Evolutionary conservation across 53 echinoderm and acorn worm species (phyloP).

Genomic region (Zoroaster sp.): DNA sequence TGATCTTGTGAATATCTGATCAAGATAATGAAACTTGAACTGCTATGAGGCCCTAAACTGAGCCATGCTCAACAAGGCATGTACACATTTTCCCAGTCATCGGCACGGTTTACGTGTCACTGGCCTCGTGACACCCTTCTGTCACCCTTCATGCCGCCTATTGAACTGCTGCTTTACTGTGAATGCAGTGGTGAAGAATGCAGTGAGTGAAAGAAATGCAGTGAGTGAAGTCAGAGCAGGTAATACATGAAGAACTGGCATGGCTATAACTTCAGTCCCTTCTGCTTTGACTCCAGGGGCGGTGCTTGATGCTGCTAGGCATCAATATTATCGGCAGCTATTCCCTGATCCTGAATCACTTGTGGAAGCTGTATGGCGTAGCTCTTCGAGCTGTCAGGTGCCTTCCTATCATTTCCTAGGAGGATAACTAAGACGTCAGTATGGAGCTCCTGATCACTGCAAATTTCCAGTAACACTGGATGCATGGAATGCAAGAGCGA

Average conservation of each 20-base stretch:
- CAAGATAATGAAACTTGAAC: too few relatives aligned
- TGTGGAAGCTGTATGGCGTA: neutral
- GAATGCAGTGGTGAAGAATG: too few relatives aligned
- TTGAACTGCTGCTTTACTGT: too few relatives aligned
- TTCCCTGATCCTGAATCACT: constrained; percentile 70
- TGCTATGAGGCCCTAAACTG: too few relatives aligned
- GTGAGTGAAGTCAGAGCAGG: constrained; percentile 16
- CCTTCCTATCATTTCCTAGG: neutral
- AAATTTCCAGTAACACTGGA: neutral
- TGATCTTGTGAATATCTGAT: too few relatives aligned
- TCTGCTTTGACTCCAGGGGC: constrained; percentile 54
- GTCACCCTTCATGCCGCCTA: too few relatives aligned
- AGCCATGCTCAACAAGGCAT: too few relatives aligned
- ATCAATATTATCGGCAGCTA: constrained; percentile 54
- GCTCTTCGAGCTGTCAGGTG: neutral
- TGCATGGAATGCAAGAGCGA: neutral
- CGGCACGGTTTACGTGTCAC: too few relatives aligned
- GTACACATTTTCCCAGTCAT: too few relatives aligned
- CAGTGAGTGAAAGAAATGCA: too few relatives aligned
- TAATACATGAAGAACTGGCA: neutral
- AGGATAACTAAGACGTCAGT: neutral
- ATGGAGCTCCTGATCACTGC: neutral
- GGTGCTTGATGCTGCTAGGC: constrained; percentile 56
- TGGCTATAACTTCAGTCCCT: constrained; percentile 56
- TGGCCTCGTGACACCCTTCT: too few relatives aligned